Conservation (phyloP, 92 coral and sea anemone species). For the Hydrozoanthus gracilis region DNA sequence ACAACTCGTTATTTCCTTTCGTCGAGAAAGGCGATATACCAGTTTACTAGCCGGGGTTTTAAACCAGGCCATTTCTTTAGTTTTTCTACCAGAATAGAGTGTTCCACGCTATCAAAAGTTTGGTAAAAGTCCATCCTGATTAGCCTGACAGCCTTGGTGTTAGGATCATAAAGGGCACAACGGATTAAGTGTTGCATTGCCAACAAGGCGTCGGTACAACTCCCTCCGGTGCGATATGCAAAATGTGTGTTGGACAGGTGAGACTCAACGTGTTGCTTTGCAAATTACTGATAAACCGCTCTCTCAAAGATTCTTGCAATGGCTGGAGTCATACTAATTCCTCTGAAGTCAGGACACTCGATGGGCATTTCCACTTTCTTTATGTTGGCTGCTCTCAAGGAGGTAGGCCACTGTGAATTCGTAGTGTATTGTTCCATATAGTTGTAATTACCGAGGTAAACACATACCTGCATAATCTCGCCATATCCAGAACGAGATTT, state of each 20-base stretch:
- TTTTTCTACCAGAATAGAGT: too few species aligned
- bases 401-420: constrained; percentile 46
- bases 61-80: too few species aligned
- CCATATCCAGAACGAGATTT: constrained; percentile 13
- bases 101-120: too few species aligned
- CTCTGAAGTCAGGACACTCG: constrained; percentile 50
- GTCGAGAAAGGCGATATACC: too few species aligned
- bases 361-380: constrained; percentile 61
- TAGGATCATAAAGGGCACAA: constrained; percentile 20
- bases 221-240: constrained; percentile 55
- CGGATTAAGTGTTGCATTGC: constrained; percentile 44
- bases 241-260: constrained; percentile 46
- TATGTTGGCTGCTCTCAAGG: constrained; percentile 67
- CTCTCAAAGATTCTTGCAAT: constrained; percentile 58
- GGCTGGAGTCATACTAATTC: constrained; percentile 65
- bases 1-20: too few species aligned
- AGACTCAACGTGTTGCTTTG: constrained; percentile 43
- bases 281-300: constrained; percentile 47
- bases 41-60: too few species aligned
- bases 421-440: constrained; percentile 54
- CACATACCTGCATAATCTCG: constrained; percentile 35
- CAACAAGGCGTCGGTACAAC: constrained; percentile 52
- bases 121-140: neutral
- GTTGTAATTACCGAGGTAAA: constrained; percentile 29
- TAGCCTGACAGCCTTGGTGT: neutral